A percentile compares a stretch with the other conserved stretches of the same genome.
These are phyloP conservation scores for Ceratitis capitata DNA, from an alignment of 1,140 invertebrate genomes.

Conservation along the genomic window DNA sequence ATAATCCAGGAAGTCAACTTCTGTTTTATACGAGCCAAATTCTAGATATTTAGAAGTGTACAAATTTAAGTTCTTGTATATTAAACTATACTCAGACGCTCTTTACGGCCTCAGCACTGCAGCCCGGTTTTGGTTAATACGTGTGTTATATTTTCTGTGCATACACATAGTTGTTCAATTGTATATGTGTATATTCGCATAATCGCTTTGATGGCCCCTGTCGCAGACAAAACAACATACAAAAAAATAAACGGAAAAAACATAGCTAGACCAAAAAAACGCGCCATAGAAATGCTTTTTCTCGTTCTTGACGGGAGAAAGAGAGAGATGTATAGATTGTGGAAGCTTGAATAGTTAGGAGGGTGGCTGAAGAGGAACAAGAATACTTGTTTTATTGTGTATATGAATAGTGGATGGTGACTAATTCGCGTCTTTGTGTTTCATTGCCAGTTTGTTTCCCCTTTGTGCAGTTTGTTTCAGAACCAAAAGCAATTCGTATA, in stretches of 20 bases:
- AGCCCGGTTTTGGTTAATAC: slow-evolving; percentile 7
- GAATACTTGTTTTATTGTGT: slow-evolving; percentile 5
- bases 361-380: not conserved
- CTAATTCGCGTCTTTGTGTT: slow-evolving; percentile 24
- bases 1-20: not conserved
- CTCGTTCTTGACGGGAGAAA: slow-evolving; percentile 10
- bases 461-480: slow-evolving; percentile 1
- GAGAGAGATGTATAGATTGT: not conserved
- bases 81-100: not conserved
- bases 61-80: not conserved
- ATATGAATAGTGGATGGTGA: not conserved
- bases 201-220: not conserved
- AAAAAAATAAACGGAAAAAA: not conserved
- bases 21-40: not conserved
- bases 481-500: no score
- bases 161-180: no score
- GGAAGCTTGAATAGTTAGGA: slow-evolving; percentile 7
- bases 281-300: slow-evolving; percentile 19
- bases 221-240: not conserved
- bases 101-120: not conserved
- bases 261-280: slow-evolving; percentile 24
- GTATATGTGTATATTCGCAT: not conserved
- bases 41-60: not conserved
- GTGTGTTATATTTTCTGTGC: not conserved
- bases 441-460: slow-evolving; percentile 6